A percentile compares a stretch with the other conserved stretches of the same genome.
Conservation (phyloP, 2,113 vertebrate genomes). For the Phylloscopus whistleri region DNA sequence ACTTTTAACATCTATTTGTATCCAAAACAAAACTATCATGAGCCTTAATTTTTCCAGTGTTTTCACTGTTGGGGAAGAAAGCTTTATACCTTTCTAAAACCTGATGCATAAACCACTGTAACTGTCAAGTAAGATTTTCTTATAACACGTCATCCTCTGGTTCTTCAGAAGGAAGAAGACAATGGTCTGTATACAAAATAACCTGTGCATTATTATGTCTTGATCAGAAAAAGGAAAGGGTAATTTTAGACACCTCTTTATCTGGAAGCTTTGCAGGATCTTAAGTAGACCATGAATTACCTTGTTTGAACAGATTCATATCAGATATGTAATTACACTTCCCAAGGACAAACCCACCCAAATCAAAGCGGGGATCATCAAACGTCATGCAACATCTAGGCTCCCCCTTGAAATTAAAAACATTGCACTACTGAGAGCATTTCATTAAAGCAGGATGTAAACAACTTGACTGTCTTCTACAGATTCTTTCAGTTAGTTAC, state of each 20-base stretch:
- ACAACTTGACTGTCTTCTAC: neutral
- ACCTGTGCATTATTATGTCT: constrained; percentile 22
- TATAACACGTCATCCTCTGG: neutral
- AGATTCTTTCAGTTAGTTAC: constrained; percentile 16
- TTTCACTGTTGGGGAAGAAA: constrained; percentile 29
- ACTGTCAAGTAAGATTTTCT: constrained; percentile 27
- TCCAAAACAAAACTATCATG: constrained; percentile 27
- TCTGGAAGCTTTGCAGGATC: constrained; percentile 71
- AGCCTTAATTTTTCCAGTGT: constrained; percentile 10
- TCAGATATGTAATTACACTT: constrained; percentile 76
- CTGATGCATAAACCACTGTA: neutral
- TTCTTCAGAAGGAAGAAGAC: constrained; percentile 53
- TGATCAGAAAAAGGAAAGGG: constrained; percentile 49
- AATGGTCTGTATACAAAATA: constrained; percentile 62
- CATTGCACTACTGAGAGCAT: neutral
- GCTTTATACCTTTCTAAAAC: constrained; percentile 9
- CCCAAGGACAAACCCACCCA: constrained; percentile 70
- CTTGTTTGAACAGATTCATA: constrained; percentile 70
- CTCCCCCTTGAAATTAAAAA: constrained; percentile 48
- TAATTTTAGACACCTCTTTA: constrained; percentile 71
- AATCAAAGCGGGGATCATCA: constrained; percentile 74
- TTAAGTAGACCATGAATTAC: constrained; percentile 64
- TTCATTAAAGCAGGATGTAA: constrained; percentile 36
- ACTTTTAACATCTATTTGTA: constrained; percentile 23
- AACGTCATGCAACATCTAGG: constrained; percentile 24